A percentile compares a stretch with the other conserved stretches of the same genome.
Conservation (phyloP, 2,113 vertebrate genomes). For the Hyla sarda region DNA sequence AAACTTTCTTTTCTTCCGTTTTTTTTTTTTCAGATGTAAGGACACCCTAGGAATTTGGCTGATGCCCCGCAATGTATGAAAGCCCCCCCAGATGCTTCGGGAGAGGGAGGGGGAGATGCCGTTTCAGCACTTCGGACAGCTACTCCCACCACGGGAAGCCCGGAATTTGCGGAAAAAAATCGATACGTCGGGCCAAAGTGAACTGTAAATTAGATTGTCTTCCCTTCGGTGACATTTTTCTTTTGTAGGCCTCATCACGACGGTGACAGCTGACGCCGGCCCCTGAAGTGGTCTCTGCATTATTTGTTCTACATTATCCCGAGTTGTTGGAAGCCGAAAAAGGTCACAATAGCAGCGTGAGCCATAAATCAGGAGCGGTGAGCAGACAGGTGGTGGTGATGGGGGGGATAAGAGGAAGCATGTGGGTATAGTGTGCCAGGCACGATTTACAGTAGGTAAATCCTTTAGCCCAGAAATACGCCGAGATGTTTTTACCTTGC, state of each 20-base stretch:
- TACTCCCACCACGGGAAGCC: neutral
- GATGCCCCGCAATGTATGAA: neutral
- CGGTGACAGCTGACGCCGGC: constrained; percentile 26
- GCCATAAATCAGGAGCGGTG: constrained; percentile 47
- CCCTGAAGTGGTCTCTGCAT: constrained; percentile 27
- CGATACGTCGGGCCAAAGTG: constrained; percentile 3
- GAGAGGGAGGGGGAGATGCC: constrained; percentile 21
- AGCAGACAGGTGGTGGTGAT: neutral
- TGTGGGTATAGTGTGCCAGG: constrained; percentile 9
- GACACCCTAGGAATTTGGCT: constrained; percentile 20
- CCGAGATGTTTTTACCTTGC: constrained; percentile 1
- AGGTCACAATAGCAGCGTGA: constrained; percentile 7
- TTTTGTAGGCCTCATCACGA: constrained; percentile 33
- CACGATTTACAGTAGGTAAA: constrained; percentile 39
- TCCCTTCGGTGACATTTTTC: constrained; percentile 20
- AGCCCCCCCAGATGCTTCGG: neutral
- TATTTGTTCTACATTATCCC: constrained; percentile 45
- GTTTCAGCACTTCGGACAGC: constrained; percentile 30
- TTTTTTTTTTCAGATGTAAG: constrained; percentile 11
- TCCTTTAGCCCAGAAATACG: constrained; percentile 22
- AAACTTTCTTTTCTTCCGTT: too few species aligned
- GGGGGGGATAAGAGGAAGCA: neutral
- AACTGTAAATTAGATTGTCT: constrained; percentile 46
- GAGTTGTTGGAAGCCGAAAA: constrained; percentile 41
- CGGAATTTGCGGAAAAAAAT: neutral